Percentiles rank a stretch among this genome's conserved stretches.
These are phyloP conservation scores for Linepithema humile DNA, from an alignment of 1,140 invertebrate genomes.

Conservation along the genomic window DNA sequence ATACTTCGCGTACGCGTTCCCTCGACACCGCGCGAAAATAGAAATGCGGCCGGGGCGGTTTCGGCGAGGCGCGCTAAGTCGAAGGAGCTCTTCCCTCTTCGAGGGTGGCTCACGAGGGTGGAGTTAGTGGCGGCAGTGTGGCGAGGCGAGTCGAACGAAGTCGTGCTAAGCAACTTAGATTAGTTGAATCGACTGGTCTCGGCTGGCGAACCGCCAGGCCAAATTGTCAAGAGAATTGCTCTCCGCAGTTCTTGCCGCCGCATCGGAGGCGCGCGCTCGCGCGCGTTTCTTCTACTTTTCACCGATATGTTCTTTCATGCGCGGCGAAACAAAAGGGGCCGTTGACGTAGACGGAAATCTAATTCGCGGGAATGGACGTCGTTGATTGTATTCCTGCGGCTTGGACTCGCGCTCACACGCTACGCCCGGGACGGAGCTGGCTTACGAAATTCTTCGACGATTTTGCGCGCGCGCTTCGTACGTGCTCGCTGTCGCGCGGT, in stretches of 20 bases:
- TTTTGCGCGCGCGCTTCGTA: not conserved
- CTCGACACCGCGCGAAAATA: not conserved
- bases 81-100: too few relatives aligned
- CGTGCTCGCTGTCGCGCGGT: conserved; percentile 14
- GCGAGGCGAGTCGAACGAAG: conserved; percentile 77
- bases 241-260: conserved; percentile 68
- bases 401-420: not conserved
- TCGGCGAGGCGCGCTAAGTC: conserved; percentile 34
- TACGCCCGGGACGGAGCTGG: not conserved
- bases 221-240: conserved; percentile 84
- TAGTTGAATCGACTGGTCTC: conserved; percentile 82
- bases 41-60: not conserved
- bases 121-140: conserved; percentile 36
- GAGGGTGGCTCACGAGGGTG: conserved; percentile 40
- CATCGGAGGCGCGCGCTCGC: conserved; percentile 63
- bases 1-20: not conserved
- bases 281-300: conserved; percentile 47
- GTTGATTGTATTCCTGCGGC: conserved; percentile 40
- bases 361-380: conserved; percentile 46
- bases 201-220: conserved; percentile 80
- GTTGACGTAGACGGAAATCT: conserved; percentile 56
- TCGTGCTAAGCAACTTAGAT: conserved; percentile 83
- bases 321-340: conserved; percentile 56
- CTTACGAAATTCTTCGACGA: conserved; percentile 26
- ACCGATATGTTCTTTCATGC: conserved; percentile 58